phyloP scores from a whole-genome alignment of 2,888 invertebrate species.

The Salticus scenicus region DNA sequence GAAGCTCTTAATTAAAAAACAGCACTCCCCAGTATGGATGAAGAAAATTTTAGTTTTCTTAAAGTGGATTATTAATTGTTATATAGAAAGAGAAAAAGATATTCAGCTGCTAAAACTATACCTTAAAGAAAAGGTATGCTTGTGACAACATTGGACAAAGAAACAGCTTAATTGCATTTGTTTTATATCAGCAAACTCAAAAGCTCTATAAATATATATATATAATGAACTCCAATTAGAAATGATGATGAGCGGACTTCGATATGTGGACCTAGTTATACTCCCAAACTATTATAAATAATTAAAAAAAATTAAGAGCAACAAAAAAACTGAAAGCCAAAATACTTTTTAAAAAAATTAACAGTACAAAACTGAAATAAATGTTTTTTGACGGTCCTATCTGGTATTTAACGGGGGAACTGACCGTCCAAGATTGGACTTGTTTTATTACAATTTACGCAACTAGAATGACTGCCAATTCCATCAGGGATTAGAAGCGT shows the following conservation, averaged over 20 bases:
- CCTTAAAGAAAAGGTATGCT: background rate
- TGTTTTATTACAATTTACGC: slow-evolving; percentile 63
- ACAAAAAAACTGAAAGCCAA: slow-evolving; percentile 21
- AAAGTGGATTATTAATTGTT: slow-evolving; percentile 32
- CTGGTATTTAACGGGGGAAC: slow-evolving; percentile 45
- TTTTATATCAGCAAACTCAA: slow-evolving; percentile 55
- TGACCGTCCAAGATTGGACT: slow-evolving; percentile 68
- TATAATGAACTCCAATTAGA: slow-evolving; percentile 48
- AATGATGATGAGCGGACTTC: slow-evolving; percentile 66
- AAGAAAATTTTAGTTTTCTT: slow-evolving; percentile 11
- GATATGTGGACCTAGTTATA: slow-evolving; percentile 69
- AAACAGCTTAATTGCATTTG: slow-evolving; percentile 55
- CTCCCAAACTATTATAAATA: slow-evolving; percentile 63
- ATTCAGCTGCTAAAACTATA: too few relatives aligned
- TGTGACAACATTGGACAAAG: slow-evolving; percentile 34
- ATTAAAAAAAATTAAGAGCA: slow-evolving; percentile 23
- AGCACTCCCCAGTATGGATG: slow-evolving; percentile 56
- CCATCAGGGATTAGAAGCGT: slow-evolving; percentile 25
- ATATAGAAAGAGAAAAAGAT: too few relatives aligned
- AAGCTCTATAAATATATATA: background rate
- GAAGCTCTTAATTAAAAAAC: slow-evolving; percentile 55
- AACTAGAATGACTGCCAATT: slow-evolving; percentile 46
- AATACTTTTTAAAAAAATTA: slow-evolving; percentile 61
- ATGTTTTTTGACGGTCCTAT: slow-evolving; percentile 49
- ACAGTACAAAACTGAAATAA: slow-evolving; percentile 51